Percentiles rank a stretch among this genome's conserved stretches.
Conservation (phyloP, 2,888 invertebrate genomes). For the Spialia ferax region DNA sequence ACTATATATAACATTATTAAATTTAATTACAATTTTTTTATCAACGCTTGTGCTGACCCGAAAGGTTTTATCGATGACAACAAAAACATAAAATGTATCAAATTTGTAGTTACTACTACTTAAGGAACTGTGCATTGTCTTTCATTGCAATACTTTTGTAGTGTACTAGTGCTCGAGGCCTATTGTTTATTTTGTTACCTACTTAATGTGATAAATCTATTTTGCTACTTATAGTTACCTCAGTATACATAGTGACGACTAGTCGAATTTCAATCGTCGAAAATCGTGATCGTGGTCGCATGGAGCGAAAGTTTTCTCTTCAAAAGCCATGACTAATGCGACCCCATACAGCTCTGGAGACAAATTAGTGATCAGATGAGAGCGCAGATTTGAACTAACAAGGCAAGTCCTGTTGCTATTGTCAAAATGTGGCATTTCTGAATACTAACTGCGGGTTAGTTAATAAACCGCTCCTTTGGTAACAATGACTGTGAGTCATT, state of each 20-base stretch:
- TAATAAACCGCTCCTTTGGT: slow-evolving; percentile 13
- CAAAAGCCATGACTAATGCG: slow-evolving; percentile 59
- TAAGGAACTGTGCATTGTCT: too few species aligned
- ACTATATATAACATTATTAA: not conserved
- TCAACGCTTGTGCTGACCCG: not conserved
- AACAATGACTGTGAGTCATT: slow-evolving; percentile 19
- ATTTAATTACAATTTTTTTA: not conserved
- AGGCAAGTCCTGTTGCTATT: slow-evolving; percentile 34
- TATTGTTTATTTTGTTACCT: too few species aligned
- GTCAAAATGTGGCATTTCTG: slow-evolving; percentile 36
- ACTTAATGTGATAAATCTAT: not conserved
- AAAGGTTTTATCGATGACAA: not conserved
- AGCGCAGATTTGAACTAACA: slow-evolving; percentile 48
- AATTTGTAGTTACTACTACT: too few species aligned
- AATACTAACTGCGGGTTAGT: slow-evolving; percentile 28
- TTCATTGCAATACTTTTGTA: too few species aligned
- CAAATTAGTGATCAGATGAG: slow-evolving; percentile 69
- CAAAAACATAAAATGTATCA: not conserved
- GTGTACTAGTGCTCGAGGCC: too few species aligned
- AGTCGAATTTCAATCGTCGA: not conserved
- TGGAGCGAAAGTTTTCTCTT: not conserved
- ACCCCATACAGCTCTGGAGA: slow-evolving; percentile 56
- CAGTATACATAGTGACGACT: not conserved
- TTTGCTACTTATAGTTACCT: not conserved
- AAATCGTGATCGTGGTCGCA: slow-evolving; percentile 16